Base-by-base conservation (phyloP, 2,888 invertebrate species). In the Diachrysia chrysitis region DNA sequence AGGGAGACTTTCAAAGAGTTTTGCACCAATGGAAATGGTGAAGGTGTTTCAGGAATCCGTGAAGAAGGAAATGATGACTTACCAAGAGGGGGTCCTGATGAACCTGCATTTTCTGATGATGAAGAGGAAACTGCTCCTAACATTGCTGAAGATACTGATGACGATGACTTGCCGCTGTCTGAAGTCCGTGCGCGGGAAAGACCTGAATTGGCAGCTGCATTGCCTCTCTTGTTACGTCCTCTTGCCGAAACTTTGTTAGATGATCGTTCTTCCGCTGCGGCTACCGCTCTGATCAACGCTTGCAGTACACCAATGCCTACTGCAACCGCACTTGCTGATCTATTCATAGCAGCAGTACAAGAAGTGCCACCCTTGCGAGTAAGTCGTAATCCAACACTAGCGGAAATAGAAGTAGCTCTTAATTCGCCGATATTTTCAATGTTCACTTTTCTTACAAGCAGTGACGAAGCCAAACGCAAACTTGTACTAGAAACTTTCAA, bases 1-100 rank as follows among this genome's bases (percentile, higher is more conserved):
- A 96, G 98, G 76, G 98, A 98, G 86, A 98, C 98, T 51, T 99
- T 99, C 89, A 97, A 97, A 84, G 99, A 99, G 92, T 99, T 99
- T 91, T 98, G 98, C 87, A 96, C 96, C 69, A 95, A 94, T 83
- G 94, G 93, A 0, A 94, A 95, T 80, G 95, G 94, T 25, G 95
- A 95, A 83, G 95, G 95, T 21, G 93, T 88, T 2, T 96, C 96
- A 21, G 95, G 96, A 19, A 90, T 93, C 58, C 87, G 89, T 32
- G 95, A 96, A 51, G 96, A 96, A 80, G 88, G 88, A 19, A 90
- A 71, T 74, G 94, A 94, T 25, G 95, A 95, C 23, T 72, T 94
- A 32, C 90, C 93, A 12, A 88, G 92, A 74, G 87, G 96, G 63
- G 95, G 96, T 57, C 96, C 96, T 35, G 95, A 95, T 58, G 98